Evolutionary conservation across 2,113 vertebrate species (phyloP), one percentile per base, ranked within the genome.

Genomic region (Notarius quadriscutis): DNA sequence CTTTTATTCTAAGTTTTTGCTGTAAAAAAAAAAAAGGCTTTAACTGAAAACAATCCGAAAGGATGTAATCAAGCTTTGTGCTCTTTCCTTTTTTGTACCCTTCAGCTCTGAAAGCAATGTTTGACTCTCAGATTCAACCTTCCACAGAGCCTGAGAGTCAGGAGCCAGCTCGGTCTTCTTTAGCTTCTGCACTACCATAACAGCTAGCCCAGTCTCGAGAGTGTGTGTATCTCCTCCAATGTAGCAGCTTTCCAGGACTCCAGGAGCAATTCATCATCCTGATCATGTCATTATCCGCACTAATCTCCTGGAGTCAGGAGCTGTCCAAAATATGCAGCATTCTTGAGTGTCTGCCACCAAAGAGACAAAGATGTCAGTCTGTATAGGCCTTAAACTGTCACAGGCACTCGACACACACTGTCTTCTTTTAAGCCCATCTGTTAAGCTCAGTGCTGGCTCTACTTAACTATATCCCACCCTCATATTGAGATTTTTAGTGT

Each of bases 71-170:
- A 62, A 27, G 27, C 25, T 25, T 86, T 55, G 34, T 87, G 62
- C 41, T 50, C 12, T 77, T 7, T 89, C 34, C 83, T 18, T 60
- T 50, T 85, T 22, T 88, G 55, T 69, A 60, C 20, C 25, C 15
- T 90, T 1, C 92, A 96, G 95, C 92, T 1, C 91, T 92, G 78
- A 91, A 94, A 93, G 95, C 95, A 82, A 92, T 98, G 87, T 98
- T 97, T 91, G 96, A 97, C 89, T 96, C 96, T 50, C 95, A 97
- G 94, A 96, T 93, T 92, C 97, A 96, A 91, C 91, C 95, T 27
- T 94, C 96, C 48, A 94, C 95, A 71, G 95, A 94, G 81, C 86
- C 93, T 22, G 97, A 96, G 84, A 94, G 95, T 88, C 96, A 95
- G 1, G 97, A 97, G 87, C 94, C 90, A 34, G 93, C 94, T 55